These are phyloP conservation scores for Myzus persicae DNA, from an alignment of 1,140 invertebrate species.

Conservation along the genomic window DNA sequence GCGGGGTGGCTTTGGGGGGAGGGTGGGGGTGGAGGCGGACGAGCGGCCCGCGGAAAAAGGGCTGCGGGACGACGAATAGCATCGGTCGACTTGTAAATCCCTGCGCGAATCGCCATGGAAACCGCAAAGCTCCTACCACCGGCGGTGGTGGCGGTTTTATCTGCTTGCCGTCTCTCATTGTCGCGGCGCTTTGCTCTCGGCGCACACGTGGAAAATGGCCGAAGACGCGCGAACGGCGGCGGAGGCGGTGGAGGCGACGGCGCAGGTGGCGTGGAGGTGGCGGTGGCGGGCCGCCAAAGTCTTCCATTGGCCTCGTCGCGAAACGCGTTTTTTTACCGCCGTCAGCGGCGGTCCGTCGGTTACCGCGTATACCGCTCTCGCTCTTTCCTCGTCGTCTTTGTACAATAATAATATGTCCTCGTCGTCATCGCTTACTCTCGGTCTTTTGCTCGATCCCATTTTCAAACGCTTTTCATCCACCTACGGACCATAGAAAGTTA, in stretches of 20 bases:
- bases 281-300: not conserved
- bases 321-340: not conserved
- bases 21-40: not conserved
- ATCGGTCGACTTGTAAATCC: conserved; percentile 51
- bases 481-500: too few relatives aligned
- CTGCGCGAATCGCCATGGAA: conserved; percentile 53
- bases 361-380: not conserved
- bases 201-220: conserved; percentile 52
- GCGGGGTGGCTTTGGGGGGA: not conserved
- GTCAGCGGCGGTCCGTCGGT: too few relatives aligned
- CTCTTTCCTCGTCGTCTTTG: not conserved
- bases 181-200: not conserved
- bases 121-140: conserved; percentile 52
- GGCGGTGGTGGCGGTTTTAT: not conserved
- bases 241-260: too few relatives aligned
- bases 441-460: too few relatives aligned
- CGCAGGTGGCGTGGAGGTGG: too few relatives aligned
- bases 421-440: not conserved
- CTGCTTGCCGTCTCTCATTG: not conserved
- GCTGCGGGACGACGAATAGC: conserved; percentile 43
- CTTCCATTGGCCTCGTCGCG: conserved; percentile 39
- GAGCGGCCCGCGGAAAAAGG: not conserved
- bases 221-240: not conserved
- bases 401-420: not conserved
- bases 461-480: too few relatives aligned